Evolutionary conservation across 2,888 invertebrate species (phyloP), one percentile per base, ranked within the genome.

Genomic region (Kuschelorhynchus macadamiae): DNA sequence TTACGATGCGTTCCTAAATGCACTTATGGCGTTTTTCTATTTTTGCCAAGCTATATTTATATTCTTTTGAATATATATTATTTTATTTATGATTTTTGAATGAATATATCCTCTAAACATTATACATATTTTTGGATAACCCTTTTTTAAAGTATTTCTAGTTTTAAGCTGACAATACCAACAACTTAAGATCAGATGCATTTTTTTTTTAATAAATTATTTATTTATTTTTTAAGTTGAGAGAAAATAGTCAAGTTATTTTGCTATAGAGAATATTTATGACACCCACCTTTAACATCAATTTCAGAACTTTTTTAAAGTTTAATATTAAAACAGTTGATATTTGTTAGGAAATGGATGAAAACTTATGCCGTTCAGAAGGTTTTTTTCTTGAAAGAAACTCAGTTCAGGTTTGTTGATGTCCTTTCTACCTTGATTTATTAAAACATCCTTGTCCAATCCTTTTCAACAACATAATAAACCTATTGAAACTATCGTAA

Each of bases 281-380:
- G 5, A 62, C 47, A 62, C 59, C 60, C 65, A 57, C 57, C 65
- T 36, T 57, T 41, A 39, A n/a, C n/a, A n/a, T n/a, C n/a, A n/a
- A n/a, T n/a, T n/a, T n/a, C n/a, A n/a, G n/a, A n/a, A n/a, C n/a
- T n/a, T n/a, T n/a, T n/a, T n/a, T n/a, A n/a, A n/a, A n/a, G n/a
- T 21, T 30, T 46, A 56, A 7, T 14, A 20, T 62, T 42, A 46
- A 49, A 42, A 21, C 25, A 18, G 16, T 21, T 47, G 77, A 81
- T 81, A 82, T 81, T 82, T 61, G 49, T 42, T 82, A 83, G 83
- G 83, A 83, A 78, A 81, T 83, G 81, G 82, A 83, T 74, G 83
- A 83, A 76, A 81, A 47, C 55, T 50, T 50, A 14, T 67, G 57
- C 53, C 52, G 52, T 14, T 50, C 57, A n/a, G 81, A 81, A 55